Evolutionary conservation across 2,113 vertebrate species (phyloP).

Genomic region (Notarius quadriscutis): DNA sequence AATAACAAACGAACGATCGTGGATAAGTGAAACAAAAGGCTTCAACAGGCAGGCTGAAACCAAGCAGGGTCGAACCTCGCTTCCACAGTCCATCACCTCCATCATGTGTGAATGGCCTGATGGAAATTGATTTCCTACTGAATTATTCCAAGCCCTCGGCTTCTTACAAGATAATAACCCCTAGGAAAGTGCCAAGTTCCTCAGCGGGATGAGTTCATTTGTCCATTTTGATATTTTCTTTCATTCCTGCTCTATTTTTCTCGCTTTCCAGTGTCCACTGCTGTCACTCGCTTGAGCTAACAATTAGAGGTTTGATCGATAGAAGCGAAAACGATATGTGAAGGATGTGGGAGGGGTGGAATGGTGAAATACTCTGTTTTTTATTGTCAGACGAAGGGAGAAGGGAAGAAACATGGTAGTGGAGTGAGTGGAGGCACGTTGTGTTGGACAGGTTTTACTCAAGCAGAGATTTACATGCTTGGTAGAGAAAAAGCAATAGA

Average conservation of each 20-base stretch:
- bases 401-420: background rate
- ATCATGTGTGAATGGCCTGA: slow-evolving; percentile 64
- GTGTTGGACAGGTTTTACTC: slow-evolving; percentile 56
- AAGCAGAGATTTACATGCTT: slow-evolving; percentile 40
- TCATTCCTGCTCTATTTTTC: slow-evolving; percentile 48
- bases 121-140: slow-evolving; percentile 75
- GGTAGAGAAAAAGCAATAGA: slow-evolving; percentile 6
- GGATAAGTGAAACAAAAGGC: slow-evolving; percentile 41
- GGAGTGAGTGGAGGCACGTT: background rate
- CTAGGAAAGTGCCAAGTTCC: slow-evolving; percentile 37
- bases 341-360: slow-evolving; percentile 30
- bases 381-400: slow-evolving; percentile 22
- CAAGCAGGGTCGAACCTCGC: slow-evolving; percentile 48
- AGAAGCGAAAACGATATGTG: slow-evolving; percentile 51
- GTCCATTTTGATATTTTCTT: slow-evolving; percentile 62
- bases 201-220: slow-evolving; percentile 61
- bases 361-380: slow-evolving; percentile 23
- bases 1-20: slow-evolving; percentile 57
- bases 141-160: slow-evolving; percentile 65
- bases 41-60: slow-evolving; percentile 46
- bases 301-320: slow-evolving; percentile 64
- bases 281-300: slow-evolving; percentile 50
- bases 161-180: slow-evolving; percentile 53
- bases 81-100: slow-evolving; percentile 58
- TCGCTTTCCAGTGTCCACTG: slow-evolving; percentile 37